A percentile compares a stretch with the other conserved stretches of the same genome.
Evolutionary conservation across 2,888 invertebrate genomes (phyloP).

Genomic region (Arge pagana): DNA sequence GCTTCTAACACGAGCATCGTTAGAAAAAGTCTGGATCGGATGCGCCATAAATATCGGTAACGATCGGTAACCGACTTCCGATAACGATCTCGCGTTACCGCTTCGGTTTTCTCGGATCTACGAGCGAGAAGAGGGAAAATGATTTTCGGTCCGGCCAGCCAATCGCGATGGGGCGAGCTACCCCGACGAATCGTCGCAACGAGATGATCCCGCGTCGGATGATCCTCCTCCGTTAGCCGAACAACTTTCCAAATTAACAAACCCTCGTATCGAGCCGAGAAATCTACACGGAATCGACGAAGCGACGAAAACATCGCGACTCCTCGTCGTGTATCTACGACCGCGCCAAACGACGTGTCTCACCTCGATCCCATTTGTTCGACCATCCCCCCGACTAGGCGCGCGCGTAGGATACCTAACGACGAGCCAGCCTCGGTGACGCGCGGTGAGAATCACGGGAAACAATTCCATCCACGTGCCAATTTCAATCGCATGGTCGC

Average conservation of each 20-base stretch:
- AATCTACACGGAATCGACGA: slow-evolving; percentile 21
- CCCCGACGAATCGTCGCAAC: too few species aligned
- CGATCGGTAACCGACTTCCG: slow-evolving; percentile 18
- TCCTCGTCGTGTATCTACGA: not conserved
- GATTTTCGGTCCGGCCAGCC: slow-evolving; percentile 14
- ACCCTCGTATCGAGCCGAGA: slow-evolving; percentile 7
- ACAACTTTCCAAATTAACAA: slow-evolving; percentile 22
- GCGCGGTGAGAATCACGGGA: too few species aligned
- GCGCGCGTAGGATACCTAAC: too few species aligned
- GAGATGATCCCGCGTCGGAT: too few species aligned
- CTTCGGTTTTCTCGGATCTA: not conserved
- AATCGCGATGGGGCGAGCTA: slow-evolving; percentile 5
- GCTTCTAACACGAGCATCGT: slow-evolving; percentile 19
- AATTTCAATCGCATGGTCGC: too few species aligned
- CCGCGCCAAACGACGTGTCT: slow-evolving; percentile 7
- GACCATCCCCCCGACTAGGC: too few species aligned
- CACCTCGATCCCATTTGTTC: too few species aligned
- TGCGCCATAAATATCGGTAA: slow-evolving; percentile 16
- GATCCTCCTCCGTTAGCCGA: slow-evolving; percentile 10
- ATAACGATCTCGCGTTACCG: slow-evolving; percentile 19
- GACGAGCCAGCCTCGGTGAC: too few species aligned
- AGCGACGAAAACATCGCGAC: slow-evolving; percentile 20
- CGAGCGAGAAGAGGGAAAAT: slow-evolving; percentile 7
- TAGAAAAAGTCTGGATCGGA: slow-evolving; percentile 5
- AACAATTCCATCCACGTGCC: too few species aligned